Base-by-base conservation (phyloP, 1,140 invertebrate species). In the Alviniconcha marisindica region DNA sequence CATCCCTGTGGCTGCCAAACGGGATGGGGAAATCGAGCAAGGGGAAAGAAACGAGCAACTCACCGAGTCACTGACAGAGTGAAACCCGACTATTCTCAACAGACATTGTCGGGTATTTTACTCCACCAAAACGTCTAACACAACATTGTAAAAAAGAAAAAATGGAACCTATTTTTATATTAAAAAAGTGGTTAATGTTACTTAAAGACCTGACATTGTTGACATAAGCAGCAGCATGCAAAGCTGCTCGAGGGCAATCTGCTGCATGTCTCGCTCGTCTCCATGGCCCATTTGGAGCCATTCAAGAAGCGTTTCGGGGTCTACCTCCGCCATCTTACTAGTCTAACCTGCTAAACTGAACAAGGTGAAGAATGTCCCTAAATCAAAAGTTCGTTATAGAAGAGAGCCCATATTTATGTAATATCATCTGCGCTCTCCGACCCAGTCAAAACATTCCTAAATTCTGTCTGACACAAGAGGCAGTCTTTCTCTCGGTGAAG, bases 171-270 rank as follows among this genome's bases (percentile, higher is more conserved):
- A 33, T 66, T 14, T 7, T 66, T 66, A 5, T 28, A 73, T 24
- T 38, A 5, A 73, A 38, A 7, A 36, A 18, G 38, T 40, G 24
- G 2, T 38, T 31, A n/a, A n/a, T n/a, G n/a, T n/a, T n/a, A n/a
- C n/a, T n/a, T n/a, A n/a, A 99, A 91, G 98, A 99, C 89, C 98
- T 95, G 93, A 99, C 98, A 95, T 99, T 99, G 94, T 99, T 7
- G 98, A 99, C 98, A 99, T 99, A 33, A 99, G 95, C 21, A 99
- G 95, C 79, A 99, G 94, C 98, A 99, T 99, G 93, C 99, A 99
- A 0, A 99, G 95, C 93, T 99, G 98, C 94, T 99, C 99, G 77
- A 99, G 94, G 5, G 98, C 98, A 91, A 99, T 99, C 79, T 99
- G 95, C 93, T 99, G 99, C 97, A 99, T 99, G 92, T 99, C 98